phyloP scores from a whole-genome alignment of 2,888 invertebrate genomes.

The Sphecodes monilicornis region DNA sequence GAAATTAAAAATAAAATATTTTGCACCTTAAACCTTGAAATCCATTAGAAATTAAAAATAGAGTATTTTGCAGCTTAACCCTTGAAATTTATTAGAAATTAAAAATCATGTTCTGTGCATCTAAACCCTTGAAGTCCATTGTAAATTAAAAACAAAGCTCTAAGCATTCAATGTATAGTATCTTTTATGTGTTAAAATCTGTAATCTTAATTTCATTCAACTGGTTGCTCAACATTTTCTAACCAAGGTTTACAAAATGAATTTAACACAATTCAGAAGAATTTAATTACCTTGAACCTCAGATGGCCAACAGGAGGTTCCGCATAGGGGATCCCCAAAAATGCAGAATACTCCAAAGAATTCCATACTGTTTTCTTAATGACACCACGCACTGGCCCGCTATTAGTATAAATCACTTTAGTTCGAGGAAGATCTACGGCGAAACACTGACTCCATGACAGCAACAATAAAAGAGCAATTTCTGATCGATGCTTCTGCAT shows the following conservation, averaged over 20 bases:
- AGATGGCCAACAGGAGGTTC: not conserved
- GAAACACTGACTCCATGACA: not conserved
- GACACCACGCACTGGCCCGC: constrained; percentile 9
- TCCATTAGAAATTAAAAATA: too few species aligned
- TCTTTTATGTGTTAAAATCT: not conserved
- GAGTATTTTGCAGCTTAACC: too few species aligned
- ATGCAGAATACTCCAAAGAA: not conserved
- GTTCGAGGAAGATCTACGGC: not conserved
- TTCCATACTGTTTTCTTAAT: not conserved
- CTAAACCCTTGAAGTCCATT: not conserved
- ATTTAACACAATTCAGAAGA: not conserved
- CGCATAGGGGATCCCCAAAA: constrained; percentile 17
- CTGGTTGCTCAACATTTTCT: too few species aligned
- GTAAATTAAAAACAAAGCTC: not conserved
- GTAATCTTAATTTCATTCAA: too few species aligned
- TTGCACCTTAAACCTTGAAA: too few species aligned
- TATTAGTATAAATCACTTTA: not conserved
- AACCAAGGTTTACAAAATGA: not conserved
- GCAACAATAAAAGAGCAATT: not conserved
- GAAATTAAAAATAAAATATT: not conserved
- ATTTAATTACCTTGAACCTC: constrained; percentile 24
- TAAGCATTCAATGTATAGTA: not conserved
- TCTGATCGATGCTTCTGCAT: not conserved
- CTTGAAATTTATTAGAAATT: not conserved
- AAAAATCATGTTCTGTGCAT: too few species aligned